These are phyloP conservation scores for Mythimna lalbum DNA, from an alignment of 2,888 invertebrate genomes.

Conservation along the genomic window DNA sequence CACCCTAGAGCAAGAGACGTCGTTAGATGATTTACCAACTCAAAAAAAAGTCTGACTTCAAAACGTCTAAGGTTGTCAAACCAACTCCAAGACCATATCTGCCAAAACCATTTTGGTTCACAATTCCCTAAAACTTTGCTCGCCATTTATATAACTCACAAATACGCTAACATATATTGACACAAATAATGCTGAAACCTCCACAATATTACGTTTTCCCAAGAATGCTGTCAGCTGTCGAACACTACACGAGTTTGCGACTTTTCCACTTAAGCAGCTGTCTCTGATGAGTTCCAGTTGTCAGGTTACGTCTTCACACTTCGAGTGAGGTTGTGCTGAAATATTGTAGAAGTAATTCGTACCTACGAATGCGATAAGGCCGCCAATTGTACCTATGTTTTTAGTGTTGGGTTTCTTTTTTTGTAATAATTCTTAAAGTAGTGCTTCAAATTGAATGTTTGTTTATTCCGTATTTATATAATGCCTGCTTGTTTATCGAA, in stretches of 20 bases:
- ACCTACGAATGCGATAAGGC: no score
- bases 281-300: constrained; percentile 19
- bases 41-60: no score
- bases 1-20: no score
- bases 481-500: no score
- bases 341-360: background rate
- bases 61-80: background rate
- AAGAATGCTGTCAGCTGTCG: constrained; percentile 24
- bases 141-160: background rate
- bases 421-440: no score
- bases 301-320: constrained; percentile 15
- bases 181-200: background rate
- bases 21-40: no score
- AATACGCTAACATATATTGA: background rate
- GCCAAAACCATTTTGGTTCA: background rate
- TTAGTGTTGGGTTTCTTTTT: no score
- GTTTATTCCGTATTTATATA: no score
- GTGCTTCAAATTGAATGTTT: no score
- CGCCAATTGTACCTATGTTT: no score
- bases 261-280: constrained; percentile 41
- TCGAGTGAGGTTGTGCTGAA: background rate
- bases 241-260: constrained; percentile 14
- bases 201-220: constrained; percentile 6
- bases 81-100: background rate
- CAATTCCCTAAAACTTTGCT: background rate